Base-by-base conservation (phyloP, 2,797 vertebrate genomes). In the Typhlichthys subterraneus region DNA sequence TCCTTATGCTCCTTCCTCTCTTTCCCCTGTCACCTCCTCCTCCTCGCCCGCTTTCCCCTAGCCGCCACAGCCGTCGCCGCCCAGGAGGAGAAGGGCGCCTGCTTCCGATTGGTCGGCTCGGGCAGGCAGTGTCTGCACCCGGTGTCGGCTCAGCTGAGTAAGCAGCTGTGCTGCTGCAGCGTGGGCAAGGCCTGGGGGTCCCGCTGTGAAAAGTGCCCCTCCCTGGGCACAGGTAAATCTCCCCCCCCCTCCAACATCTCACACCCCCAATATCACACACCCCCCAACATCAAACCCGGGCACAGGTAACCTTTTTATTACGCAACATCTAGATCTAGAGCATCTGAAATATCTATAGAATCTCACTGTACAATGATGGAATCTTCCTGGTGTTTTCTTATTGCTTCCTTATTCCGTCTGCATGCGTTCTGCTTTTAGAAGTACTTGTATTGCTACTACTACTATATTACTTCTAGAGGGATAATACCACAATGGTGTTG, bases 171-270 rank as follows among this genome's bases (percentile, higher is more conserved):
- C 91, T 99, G 97, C 93, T 99, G 97, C 93, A 99, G 97, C 66
- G 97, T 99, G 92, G 97, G 97, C 87, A 99, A 99, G 87, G 97
- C 96, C 83, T 99, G 97, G 97, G 97, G 97, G 60, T 95, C 96
- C 0, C 91, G 88, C 72, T 99, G 97, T 87, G 97, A 99, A 89
- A 96, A 93, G 92, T 99, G 97, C 85, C 97, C 97, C 0, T 86
- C 92, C 77, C 95, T 93, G 69, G 97, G 97, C 90, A 98, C 97
- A 97, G 96, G 97, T 99, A 94, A 97, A 29, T 4, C 23, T 29
- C 23, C 4, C 23, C 23, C 19, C 19, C 23, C 23, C 23, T 29
- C 23, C 23, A 29, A 29, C 23, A 29, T 29, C 23, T 29, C 23
- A 29, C 23, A 4, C 23, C 23, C 23, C 23, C 23, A 29, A 29